Percentiles rank a stretch among this genome's conserved stretches.
Evolutionary conservation across 1,140 invertebrate genomes (phyloP).

Genomic region (Branchinecta lynchi): DNA sequence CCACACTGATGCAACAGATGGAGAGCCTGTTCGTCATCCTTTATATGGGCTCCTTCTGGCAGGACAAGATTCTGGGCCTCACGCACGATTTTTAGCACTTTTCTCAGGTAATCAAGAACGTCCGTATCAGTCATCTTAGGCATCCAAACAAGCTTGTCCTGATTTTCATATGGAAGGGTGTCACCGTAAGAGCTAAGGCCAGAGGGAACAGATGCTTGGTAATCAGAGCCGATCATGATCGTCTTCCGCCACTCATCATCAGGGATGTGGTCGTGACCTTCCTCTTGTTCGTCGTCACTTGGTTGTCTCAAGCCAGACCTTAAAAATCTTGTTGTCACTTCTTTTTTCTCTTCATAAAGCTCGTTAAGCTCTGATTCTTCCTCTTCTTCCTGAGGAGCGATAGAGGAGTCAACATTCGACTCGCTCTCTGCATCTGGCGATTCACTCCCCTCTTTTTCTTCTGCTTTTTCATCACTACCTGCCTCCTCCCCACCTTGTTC

Average conservation of each 20-base stretch:
- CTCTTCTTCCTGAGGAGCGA: slow-evolving; percentile 27
- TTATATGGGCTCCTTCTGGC: slow-evolving; percentile 58
- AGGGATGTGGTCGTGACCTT: slow-evolving; percentile 56
- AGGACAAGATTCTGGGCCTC: slow-evolving; percentile 23
- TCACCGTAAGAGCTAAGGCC: slow-evolving; percentile 80
- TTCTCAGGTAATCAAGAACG: slow-evolving; percentile 59
- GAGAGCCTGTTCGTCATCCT: slow-evolving; percentile 82
- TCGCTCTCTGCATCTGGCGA: slow-evolving; percentile 30
- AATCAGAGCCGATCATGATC: slow-evolving; percentile 89
- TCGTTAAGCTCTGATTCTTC: slow-evolving; percentile 14
- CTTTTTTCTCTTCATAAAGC: slow-evolving; percentile 23
- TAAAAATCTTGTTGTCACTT: slow-evolving; percentile 19
- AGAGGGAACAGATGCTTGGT: slow-evolving; percentile 83
- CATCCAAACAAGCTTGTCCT: slow-evolving; percentile 88
- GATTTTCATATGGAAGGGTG: slow-evolving; percentile 84
- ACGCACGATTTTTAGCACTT: slow-evolving; percentile 36
- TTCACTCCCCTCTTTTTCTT: slow-evolving; percentile 17
- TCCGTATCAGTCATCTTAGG: slow-evolving; percentile 55
- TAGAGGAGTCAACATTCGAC: slow-evolving; percentile 37
- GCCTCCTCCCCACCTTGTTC: slow-evolving; percentile 17
- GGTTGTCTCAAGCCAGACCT: slow-evolving; percentile 16
- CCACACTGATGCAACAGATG: slow-evolving; percentile 84
- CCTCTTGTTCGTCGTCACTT: slow-evolving; percentile 22
- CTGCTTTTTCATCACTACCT: slow-evolving; percentile 20
- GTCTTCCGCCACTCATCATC: slow-evolving; percentile 55